A percentile compares a stretch with the other conserved stretches of the same genome.
phyloP scores from a whole-genome alignment of 1,140 invertebrate species.

The Vanessa tameamea region DNA sequence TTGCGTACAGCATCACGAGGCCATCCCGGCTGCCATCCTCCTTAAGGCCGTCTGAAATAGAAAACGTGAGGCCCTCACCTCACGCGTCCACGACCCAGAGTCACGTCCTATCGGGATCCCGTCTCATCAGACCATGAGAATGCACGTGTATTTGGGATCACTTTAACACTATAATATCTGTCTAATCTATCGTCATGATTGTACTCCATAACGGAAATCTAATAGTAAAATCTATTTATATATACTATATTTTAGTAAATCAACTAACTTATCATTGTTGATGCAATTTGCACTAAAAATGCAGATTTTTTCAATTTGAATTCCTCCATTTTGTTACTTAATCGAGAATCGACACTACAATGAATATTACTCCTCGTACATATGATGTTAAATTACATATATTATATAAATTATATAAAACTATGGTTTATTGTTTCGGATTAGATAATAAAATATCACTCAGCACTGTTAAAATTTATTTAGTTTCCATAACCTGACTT shows the following conservation, averaged over 20 bases:
- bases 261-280: slow-evolving; percentile 57
- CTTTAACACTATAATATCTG: no score
- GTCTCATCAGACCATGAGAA: no score
- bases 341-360: background rate
- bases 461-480: background rate
- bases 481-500: background rate
- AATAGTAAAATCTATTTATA: background rate
- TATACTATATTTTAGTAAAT: background rate
- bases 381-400: background rate
- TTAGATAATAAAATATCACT: slow-evolving; percentile 36
- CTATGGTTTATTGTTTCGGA: slow-evolving; percentile 40
- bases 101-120: no score
- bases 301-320: slow-evolving; percentile 49
- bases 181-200: no score
- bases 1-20: no score
- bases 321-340: slow-evolving; percentile 41
- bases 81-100: no score
- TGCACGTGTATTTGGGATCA: no score
- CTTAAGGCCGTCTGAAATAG: no score
- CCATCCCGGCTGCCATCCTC: no score
- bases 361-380: background rate
- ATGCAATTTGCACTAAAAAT: slow-evolving; percentile 47
- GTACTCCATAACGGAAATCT: no score
- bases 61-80: no score
- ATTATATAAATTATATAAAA: slow-evolving; percentile 13